Base-by-base conservation (phyloP, 2,888 invertebrate genomes). In the Sinhomidia bicolor region DNA sequence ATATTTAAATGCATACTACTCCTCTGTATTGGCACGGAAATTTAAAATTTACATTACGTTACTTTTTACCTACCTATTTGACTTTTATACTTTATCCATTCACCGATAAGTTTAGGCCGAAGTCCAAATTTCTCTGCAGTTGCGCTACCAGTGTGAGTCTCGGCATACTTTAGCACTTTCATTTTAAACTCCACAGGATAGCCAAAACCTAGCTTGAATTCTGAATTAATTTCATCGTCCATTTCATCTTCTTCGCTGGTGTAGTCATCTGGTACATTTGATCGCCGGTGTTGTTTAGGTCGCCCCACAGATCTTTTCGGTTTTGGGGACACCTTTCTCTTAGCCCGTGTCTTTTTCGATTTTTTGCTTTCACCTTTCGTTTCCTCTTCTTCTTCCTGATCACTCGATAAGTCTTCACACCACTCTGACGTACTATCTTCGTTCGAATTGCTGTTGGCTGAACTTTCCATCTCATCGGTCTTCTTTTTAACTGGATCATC, bases 151-250 rank as follows among this genome's bases (percentile, higher is more conserved):
- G 78, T 68, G 32, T 85, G 85, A 14, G 51, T 85, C 7, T 68
- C 85, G 1, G 65, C 65, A 26, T 79, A 85, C 23, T 78, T 85
- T 5, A 85, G n/a, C 1, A 85, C 85, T 29, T 54, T 65, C 79
- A 85, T 1, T 54, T 85, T 85, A 26, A 85, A 85, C 14, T 79
- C 47, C 1, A 51, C 26, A 12, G 76, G 51, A 51, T 76, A 76
- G 26, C 26, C 29, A 47, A 5, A 32, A 0, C 76, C 76, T 2
- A 1, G 26, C 17, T 76, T 7, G 0, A 76, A 51, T n/a, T 17
- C 44, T 57, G 32, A 10, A 4, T 41, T 44, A 2, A 6, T 20
- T 20, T 57, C 57, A 5, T 6, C 29, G 17, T n/a, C n/a, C n/a
- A n/a, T n/a, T n/a, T 36, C 51, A 14, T 79, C 47, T 26, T 71